Conservation (phyloP, 1,140 invertebrate genomes). For the Leptinotarsa texana region DNA sequence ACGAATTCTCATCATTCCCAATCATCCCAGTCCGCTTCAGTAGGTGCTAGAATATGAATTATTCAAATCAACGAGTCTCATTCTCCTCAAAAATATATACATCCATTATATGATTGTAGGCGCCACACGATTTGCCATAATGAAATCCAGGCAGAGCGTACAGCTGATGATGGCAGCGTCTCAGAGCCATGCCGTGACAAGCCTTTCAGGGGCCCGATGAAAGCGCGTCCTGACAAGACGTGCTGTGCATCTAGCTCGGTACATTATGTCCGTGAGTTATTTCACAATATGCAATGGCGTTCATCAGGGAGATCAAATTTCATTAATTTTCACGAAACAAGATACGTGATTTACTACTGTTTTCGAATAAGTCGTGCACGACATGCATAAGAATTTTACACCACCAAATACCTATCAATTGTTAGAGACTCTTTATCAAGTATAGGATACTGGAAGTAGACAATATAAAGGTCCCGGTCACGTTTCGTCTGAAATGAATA, state of each 20-base stretch:
- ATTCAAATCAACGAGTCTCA: not conserved
- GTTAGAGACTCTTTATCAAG: no score
- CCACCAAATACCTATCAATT: no score
- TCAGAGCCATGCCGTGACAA: not conserved
- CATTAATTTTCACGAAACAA: conserved; percentile 2
- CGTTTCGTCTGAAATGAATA: no score
- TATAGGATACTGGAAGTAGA: no score
- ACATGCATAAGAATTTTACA: no score
- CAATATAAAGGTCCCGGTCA: no score
- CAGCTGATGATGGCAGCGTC: conserved; percentile 1
- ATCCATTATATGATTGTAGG: conserved; percentile 8
- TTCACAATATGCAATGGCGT: not conserved
- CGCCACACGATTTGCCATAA: conserved; percentile 5
- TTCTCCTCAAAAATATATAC: not conserved
- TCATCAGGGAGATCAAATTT: conserved; percentile 8
- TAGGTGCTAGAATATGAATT: conserved; percentile 2
- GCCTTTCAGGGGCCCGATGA: not conserved
- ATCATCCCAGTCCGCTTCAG: not conserved
- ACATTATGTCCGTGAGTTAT: conserved; percentile 6
- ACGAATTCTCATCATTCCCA: not conserved
- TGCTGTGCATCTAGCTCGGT: conserved; percentile 1
- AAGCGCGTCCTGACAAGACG: conserved; percentile 7
- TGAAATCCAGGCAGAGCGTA: not conserved
- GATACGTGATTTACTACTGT: not conserved
- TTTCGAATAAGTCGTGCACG: not conserved